These are phyloP conservation scores for Rhyacophila evoluta DNA, from an alignment of 2,888 invertebrate species.

Conservation along the genomic window DNA sequence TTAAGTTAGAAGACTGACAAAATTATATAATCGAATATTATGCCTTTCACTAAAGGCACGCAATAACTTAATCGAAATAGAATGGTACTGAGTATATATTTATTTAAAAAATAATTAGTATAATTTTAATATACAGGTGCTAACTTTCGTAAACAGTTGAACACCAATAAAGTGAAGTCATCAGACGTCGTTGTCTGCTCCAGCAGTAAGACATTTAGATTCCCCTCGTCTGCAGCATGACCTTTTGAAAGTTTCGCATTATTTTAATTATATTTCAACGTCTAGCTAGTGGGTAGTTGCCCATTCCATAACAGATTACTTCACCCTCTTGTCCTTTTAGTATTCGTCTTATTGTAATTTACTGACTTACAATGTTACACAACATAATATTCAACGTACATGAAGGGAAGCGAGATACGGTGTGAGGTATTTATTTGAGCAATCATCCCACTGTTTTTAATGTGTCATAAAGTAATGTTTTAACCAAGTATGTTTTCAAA, in stretches of 20 bases:
- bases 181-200: not conserved
- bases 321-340: not conserved
- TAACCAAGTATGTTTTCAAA: no score
- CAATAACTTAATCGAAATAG: no score
- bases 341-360: not conserved
- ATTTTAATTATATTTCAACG: constrained; percentile 48
- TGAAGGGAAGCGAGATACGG: no score
- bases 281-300: not conserved
- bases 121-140: no score
- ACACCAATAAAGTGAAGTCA: not conserved
- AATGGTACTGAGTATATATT: no score
- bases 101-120: no score
- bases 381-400: not conserved
- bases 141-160: not conserved
- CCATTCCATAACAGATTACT: constrained; percentile 5
- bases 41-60: no score
- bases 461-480: no score
- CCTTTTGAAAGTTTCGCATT: constrained; percentile 41
- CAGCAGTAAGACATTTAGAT: constrained; percentile 25
- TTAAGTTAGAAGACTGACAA: no score
- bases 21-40: no score
- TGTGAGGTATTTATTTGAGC: no score
- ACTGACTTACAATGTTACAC: not conserved
- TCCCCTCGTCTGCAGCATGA: constrained; percentile 29
- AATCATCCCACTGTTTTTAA: no score